Evolutionary conservation across 2,113 vertebrate genomes (phyloP).

Genomic region (Lucifuga dentata): DNA sequence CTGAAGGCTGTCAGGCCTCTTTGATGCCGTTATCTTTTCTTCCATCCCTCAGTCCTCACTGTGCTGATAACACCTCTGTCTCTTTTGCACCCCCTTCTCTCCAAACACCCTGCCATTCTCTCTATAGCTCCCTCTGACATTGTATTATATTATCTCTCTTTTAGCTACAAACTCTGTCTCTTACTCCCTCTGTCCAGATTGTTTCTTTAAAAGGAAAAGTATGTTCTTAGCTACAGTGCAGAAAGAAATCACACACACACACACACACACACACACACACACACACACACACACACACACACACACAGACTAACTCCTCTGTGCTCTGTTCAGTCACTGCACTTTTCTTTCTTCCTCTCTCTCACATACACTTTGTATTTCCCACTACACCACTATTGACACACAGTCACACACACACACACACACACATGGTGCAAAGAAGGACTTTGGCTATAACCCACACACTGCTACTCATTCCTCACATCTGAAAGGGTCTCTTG

Average conservation of each 20-base stretch:
- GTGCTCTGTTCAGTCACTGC: constrained; percentile 46
- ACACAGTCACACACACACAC: constrained; percentile 29
- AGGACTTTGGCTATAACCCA: constrained; percentile 4
- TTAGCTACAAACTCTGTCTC: constrained; percentile 11
- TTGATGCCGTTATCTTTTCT: constrained; percentile 41
- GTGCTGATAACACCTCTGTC: constrained; percentile 36
- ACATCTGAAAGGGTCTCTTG: constrained; percentile 64
- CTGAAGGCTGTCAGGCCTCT: not conserved
- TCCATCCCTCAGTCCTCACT: constrained; percentile 6
- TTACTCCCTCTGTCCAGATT: not conserved
- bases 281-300: not conserved
- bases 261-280: constrained; percentile 5
- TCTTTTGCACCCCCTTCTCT: constrained; percentile 2
- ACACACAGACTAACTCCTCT: constrained; percentile 51
- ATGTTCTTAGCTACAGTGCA: constrained; percentile 58
- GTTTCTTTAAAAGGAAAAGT: constrained; percentile 80
- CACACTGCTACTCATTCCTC: constrained; percentile 19
- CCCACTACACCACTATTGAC: constrained; percentile 76
- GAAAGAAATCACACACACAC: constrained; percentile 37
- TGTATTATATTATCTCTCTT: not conserved
- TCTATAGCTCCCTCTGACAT: not conserved
- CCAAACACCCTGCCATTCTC: constrained; percentile 16
- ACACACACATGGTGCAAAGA: constrained; percentile 21
- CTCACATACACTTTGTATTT: constrained; percentile 82
- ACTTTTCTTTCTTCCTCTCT: constrained; percentile 54